Evolutionary conservation across 2,888 invertebrate species (phyloP).

Genomic region (Temnothorax rugatulus): DNA sequence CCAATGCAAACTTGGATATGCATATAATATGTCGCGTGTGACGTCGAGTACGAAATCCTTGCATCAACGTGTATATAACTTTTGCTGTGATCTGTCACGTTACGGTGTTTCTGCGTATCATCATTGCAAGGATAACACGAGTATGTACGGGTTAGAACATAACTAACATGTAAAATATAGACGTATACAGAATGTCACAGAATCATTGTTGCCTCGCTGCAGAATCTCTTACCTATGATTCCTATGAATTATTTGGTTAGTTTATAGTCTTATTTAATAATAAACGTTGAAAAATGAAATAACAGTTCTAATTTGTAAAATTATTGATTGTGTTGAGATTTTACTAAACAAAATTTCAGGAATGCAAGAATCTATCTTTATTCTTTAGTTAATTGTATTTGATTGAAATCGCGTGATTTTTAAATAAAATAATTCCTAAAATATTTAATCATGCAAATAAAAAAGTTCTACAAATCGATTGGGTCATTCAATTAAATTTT

Average conservation of each 20-base stretch:
- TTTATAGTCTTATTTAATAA: background rate
- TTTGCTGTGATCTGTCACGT: conserved; percentile 43
- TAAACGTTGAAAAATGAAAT: background rate
- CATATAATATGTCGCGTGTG: conserved; percentile 52
- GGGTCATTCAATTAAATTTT: background rate
- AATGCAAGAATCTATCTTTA: background rate
- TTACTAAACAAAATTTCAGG: background rate
- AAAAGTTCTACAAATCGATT: background rate
- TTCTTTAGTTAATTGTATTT: background rate
- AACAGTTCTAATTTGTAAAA: background rate
- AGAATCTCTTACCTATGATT: background rate
- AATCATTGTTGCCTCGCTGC: background rate
- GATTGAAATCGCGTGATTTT: background rate
- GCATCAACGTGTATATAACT: conserved; percentile 48
- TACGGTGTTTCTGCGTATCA: conserved; percentile 37
- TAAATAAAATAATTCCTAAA: background rate
- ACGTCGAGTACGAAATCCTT: conserved; percentile 50
- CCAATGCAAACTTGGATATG: conserved; percentile 52
- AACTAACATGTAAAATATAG: conserved; percentile 1
- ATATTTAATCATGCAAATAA: background rate
- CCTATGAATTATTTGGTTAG: background rate
- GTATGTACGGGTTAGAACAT: background rate
- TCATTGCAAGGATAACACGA: conserved; percentile 28
- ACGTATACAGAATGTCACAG: background rate
- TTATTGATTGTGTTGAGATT: background rate